Evolutionary conservation across 2,888 invertebrate genomes (phyloP).

Genomic region (Lomographa bimaculata): DNA sequence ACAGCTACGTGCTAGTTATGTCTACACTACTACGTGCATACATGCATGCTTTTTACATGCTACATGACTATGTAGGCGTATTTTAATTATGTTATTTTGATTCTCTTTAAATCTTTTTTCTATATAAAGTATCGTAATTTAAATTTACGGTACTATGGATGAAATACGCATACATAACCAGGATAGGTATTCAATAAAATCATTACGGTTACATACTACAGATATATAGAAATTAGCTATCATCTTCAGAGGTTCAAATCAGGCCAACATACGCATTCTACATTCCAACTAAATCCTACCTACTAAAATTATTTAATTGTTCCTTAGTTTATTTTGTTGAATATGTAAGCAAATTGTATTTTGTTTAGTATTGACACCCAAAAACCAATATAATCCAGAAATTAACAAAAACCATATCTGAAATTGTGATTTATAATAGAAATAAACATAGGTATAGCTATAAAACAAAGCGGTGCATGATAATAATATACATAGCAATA

Average conservation of each 20-base stretch:
- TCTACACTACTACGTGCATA: conserved; percentile 46
- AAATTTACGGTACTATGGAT: background rate
- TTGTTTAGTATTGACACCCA: conserved; percentile 15
- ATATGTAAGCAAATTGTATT: background rate
- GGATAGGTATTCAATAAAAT: conserved; percentile 18
- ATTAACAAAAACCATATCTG: too few species aligned
- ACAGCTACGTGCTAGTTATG: conserved; percentile 77
- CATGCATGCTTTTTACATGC: conserved; percentile 35
- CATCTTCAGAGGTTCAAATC: conserved; percentile 9
- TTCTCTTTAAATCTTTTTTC: too few species aligned
- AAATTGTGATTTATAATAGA: conserved; percentile 1
- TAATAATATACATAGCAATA: conserved; percentile 42
- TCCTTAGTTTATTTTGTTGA: conserved; percentile 3
- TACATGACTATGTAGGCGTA: conserved; percentile 33
- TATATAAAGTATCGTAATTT: too few species aligned
- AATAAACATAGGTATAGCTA: conserved; percentile 23
- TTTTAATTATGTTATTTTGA: too few species aligned
- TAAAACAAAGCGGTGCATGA: conserved; percentile 35
- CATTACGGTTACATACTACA: conserved; percentile 42
- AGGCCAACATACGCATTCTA: conserved; percentile 21
- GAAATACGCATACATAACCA: conserved; percentile 36
- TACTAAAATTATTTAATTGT: conserved; percentile 3
- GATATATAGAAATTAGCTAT: conserved; percentile 29
- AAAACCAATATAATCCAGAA: conserved; percentile 1
- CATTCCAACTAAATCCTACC: conserved; percentile 23